Percentiles rank a stretch among this genome's conserved stretches.
These are phyloP conservation scores for Octodon degus DNA, from an alignment of 2,113 vertebrate species.

Conservation along the genomic window DNA sequence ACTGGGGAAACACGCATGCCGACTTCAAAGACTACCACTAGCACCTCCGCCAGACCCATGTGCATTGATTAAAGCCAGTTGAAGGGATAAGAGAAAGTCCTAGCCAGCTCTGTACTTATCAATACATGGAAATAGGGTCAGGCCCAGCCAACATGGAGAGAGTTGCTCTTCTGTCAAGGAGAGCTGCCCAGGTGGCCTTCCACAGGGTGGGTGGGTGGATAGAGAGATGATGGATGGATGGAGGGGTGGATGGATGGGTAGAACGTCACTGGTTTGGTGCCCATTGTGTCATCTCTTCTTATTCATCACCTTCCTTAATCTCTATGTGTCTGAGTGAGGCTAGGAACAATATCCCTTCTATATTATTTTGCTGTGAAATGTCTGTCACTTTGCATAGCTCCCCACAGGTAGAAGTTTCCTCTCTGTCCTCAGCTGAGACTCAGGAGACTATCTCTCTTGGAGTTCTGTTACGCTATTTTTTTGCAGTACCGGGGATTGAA, in stretches of 20 bases:
- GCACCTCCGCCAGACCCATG: no score
- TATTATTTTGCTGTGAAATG: neutral
- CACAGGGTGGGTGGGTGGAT: neutral
- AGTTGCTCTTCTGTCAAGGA: no score
- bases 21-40: no score
- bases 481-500: no score
- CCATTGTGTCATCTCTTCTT: neutral
- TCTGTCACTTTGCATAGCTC: neutral
- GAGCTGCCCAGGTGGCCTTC: no score
- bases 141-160: no score
- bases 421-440: neutral
- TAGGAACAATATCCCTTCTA: neutral
- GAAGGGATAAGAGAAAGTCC: no score
- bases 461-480: no score
- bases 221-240: neutral
- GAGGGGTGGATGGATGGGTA: neutral
- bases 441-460: neutral
- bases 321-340: neutral
- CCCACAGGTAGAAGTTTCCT: neutral
- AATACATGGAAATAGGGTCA: no score
- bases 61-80: no score
- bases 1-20: no score
- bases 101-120: no score
- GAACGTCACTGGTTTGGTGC: neutral
- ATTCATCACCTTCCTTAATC: neutral